Evolutionary conservation across 1,140 invertebrate species (phyloP), one percentile per base, ranked within the genome.

Genomic region (Physella acuta): DNA sequence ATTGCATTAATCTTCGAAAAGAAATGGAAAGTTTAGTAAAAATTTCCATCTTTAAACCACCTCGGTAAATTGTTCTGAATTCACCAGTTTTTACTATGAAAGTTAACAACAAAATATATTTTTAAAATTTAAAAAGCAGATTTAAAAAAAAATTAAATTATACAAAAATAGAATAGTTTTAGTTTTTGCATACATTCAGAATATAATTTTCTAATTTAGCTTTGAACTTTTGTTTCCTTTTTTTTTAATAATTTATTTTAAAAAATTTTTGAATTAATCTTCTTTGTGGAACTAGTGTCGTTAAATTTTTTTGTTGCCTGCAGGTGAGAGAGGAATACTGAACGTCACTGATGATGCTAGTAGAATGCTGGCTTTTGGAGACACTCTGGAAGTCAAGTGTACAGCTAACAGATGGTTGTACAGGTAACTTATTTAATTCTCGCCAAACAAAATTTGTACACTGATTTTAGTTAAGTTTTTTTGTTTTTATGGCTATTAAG

Each of bases 361-460:
- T 34, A 4, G 58, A 24, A 4, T 14, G 11, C 28, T 60, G 8
- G 58, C 33, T 34, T 24, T 31, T 5, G 58, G 58, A 34, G 58
- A 60, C 58, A 60, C 17, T 24, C 24, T 60, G 28, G 8, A 60
- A 20, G 58, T 60, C 11, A 24, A 14, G 11, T 60, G 58, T 34
- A n/a, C 26, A 14, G 58, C 58, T 31, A 60, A 60, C 24, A 34
- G 16, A 3, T 60, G 58, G 58, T 28, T 60, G 4, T 60, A 60
- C 30, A 60, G 33, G 58, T 60, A 28, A 60, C 3, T 31, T 33
- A n/a, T 60, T 55, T 28, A 8, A 20, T 14, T 14, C 8, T 24
- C 8, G 5, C 53, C 26, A 24, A 55, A 20, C 26, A 20, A 24
- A 14, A 28, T 5, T 5, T 55, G 24, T 8, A 24, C 8, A 28